Evolutionary conservation across 2,113 vertebrate genomes (phyloP).

Genomic region (Candoia aspera): DNA sequence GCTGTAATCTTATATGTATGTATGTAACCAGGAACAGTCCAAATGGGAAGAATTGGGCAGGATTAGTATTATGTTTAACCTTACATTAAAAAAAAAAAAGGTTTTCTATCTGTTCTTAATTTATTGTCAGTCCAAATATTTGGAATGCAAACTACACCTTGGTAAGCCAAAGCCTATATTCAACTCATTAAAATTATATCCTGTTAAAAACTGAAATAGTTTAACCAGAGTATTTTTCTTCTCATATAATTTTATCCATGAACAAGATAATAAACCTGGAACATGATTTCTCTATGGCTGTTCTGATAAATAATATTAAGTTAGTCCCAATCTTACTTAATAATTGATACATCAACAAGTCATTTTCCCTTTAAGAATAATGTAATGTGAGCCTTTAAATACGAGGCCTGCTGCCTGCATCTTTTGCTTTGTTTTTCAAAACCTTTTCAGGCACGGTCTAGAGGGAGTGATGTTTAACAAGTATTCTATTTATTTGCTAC

Average conservation of each 20-base stretch:
- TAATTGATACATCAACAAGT: conserved; percentile 11
- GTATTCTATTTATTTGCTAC: conserved; percentile 36
- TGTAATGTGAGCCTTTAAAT: not conserved
- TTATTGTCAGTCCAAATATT: not conserved
- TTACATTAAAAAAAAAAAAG: not conserved
- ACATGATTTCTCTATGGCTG: not conserved
- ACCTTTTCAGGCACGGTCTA: conserved; percentile 7
- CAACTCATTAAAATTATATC: not conserved
- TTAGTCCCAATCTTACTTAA: not conserved
- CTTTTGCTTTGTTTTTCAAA: not conserved
- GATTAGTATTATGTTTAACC: not conserved
- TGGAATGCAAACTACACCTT: not conserved
- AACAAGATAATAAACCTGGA: not conserved
- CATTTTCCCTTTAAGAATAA: conserved; percentile 13
- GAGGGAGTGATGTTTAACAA: conserved; percentile 35
- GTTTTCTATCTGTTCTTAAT: not conserved
- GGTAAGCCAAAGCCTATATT: not conserved
- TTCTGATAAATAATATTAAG: conserved; percentile 2
- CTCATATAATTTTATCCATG: not conserved
- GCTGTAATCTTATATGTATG: not conserved
- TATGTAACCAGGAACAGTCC: not conserved
- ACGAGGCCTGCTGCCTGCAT: not conserved
- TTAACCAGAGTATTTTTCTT: not conserved
- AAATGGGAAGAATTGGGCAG: not conserved
- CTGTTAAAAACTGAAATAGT: not conserved